Evolutionary conservation across 2,113 vertebrate species (phyloP).

Genomic region (Pao palembangensis): DNA sequence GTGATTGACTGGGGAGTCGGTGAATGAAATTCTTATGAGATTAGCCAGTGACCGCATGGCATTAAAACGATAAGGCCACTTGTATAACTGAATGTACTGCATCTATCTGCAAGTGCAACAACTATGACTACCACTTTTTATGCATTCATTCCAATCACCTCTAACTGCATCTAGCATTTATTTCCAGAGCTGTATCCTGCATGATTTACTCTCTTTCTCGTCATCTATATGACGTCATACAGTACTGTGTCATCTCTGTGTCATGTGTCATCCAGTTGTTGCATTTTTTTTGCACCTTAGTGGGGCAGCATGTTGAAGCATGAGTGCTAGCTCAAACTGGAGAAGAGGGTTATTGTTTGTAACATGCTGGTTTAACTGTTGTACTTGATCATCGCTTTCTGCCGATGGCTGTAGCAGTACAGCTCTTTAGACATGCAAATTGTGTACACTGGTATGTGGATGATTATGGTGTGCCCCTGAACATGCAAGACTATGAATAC

Average conservation of each 20-base stretch:
- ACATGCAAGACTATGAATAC: neutral
- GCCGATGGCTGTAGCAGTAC: constrained; percentile 36
- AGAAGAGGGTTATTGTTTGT: constrained; percentile 44
- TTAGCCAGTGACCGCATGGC: constrained; percentile 74
- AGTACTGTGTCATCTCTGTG: constrained; percentile 64
- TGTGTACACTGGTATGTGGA: constrained; percentile 1
- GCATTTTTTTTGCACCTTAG: constrained; percentile 66
- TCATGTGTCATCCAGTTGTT: constrained; percentile 65
- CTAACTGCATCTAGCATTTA: constrained; percentile 72
- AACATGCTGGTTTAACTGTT: constrained; percentile 31
- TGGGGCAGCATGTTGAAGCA: constrained; percentile 71
- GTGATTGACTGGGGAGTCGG: constrained; percentile 70
- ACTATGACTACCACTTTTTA: constrained; percentile 70
- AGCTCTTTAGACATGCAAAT: constrained; percentile 27
- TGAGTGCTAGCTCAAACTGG: constrained; percentile 60
- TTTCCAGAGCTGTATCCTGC: constrained; percentile 70
- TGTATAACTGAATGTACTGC: constrained; percentile 70
- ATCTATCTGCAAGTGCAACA: constrained; percentile 73
- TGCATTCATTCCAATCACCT: constrained; percentile 75
- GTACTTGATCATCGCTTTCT: constrained; percentile 35
- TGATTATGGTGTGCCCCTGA: constrained; percentile 10
- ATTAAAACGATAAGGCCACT: constrained; percentile 54
- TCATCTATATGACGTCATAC: constrained; percentile 68
- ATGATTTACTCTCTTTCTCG: constrained; percentile 71
- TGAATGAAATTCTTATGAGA: constrained; percentile 64